phyloP scores from a whole-genome alignment of 1,140 invertebrate genomes.

The Drosophila busckii region DNA sequence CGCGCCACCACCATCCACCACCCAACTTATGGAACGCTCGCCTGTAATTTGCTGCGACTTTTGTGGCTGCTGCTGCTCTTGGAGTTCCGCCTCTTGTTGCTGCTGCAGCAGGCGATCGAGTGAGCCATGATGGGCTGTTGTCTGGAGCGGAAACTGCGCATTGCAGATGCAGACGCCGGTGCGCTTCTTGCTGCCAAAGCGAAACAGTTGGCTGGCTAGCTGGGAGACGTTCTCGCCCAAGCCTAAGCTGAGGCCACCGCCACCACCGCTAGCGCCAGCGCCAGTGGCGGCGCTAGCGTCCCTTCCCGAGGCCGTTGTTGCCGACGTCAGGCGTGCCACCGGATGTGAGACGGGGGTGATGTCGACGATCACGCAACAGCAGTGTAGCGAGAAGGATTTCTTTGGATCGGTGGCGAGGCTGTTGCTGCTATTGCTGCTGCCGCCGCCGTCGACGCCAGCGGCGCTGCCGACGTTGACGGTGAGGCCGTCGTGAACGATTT shows the following conservation, averaged over 20 bases:
- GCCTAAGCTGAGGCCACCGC: conserved; percentile 75
- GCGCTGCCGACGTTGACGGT: conserved; percentile 6
- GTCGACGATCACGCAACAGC: conserved; percentile 79
- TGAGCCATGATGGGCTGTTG: conserved; percentile 73
- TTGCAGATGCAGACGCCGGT: conserved; percentile 76
- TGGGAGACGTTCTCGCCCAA: conserved; percentile 73
- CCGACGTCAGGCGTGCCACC: conserved; percentile 73
- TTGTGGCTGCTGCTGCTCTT: conserved; percentile 17
- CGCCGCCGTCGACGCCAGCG: conserved; percentile 17
- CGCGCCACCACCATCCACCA: conserved; percentile 60
- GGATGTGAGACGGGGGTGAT: conserved; percentile 78
- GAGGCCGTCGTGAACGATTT: conserved; percentile 1
- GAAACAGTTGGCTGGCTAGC: conserved; percentile 72
- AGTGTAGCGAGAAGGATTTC: conserved; percentile 78
- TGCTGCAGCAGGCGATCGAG: conserved; percentile 70
- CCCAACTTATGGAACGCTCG: conserved; percentile 71
- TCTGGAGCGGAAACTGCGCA: conserved; percentile 68
- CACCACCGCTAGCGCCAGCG: conserved; percentile 75
- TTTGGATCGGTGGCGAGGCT: conserved; percentile 62
- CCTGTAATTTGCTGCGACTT: conserved; percentile 19
- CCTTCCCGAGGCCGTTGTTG: conserved; percentile 79
- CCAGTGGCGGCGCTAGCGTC: conserved; percentile 63
- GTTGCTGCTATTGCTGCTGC: conserved; percentile 45
- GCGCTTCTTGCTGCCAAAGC: conserved; percentile 74
- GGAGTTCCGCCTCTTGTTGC: conserved; percentile 33